A percentile compares a stretch with the other conserved stretches of the same genome.
Evolutionary conservation across 2,888 invertebrate species (phyloP).

Genomic region (Tetramorium bicarinatum): DNA sequence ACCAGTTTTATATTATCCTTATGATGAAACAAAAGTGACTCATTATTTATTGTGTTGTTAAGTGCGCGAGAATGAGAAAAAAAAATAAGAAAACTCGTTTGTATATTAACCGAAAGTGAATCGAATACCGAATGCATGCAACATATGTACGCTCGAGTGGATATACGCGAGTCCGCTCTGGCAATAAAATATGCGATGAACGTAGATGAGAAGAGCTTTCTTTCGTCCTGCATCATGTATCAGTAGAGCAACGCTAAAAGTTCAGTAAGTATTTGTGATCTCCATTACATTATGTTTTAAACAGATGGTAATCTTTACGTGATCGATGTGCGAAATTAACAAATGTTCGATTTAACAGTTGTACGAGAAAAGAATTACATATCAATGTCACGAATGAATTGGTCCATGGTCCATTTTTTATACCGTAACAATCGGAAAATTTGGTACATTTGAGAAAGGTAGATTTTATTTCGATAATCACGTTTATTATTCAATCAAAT

Average conservation of each 20-base stretch:
- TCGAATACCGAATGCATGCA: conserved; percentile 80
- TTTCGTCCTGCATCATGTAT: conserved; percentile 60
- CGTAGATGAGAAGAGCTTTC: conserved; percentile 59
- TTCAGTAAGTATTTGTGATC: conserved; percentile 45
- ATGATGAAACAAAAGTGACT: conserved; percentile 74
- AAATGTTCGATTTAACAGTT: conserved; percentile 33
- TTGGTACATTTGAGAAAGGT: conserved; percentile 24
- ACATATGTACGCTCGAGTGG: conserved; percentile 81
- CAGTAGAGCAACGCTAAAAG: conserved; percentile 22
- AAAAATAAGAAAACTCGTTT: conserved; percentile 80
- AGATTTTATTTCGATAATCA: conserved; percentile 42
- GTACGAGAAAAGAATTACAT: conserved; percentile 40
- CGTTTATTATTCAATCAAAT: not conserved
- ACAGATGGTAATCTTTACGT: conserved; percentile 8
- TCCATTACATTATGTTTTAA: conserved; percentile 27
- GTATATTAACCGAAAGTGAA: conserved; percentile 82
- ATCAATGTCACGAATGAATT: conserved; percentile 47
- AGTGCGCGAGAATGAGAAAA: conserved; percentile 71
- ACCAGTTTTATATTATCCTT: conserved; percentile 82
- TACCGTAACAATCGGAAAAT: conserved; percentile 25
- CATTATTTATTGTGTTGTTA: conserved; percentile 83
- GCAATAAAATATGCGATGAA: conserved; percentile 82
- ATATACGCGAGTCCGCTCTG: conserved; percentile 75
- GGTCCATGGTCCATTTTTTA: conserved; percentile 31
- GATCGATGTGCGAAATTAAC: conserved; percentile 30